These are phyloP conservation scores for Lapara coniferarum DNA, from an alignment of 2,888 invertebrate genomes.

Conservation along the genomic window DNA sequence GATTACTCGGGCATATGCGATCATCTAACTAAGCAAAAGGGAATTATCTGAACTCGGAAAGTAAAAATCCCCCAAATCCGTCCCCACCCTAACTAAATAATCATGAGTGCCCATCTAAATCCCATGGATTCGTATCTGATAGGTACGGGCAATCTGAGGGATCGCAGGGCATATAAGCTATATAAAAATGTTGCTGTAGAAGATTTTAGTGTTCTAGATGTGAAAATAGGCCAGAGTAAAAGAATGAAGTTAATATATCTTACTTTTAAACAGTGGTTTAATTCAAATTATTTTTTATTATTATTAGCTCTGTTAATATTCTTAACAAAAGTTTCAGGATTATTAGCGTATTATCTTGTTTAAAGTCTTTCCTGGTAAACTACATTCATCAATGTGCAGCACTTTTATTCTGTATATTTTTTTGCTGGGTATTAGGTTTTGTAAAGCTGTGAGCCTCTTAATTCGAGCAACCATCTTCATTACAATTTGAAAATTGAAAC, in stretches of 20 bases:
- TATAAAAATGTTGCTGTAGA: neutral
- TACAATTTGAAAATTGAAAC: too few species aligned
- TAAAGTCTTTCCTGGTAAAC: too few species aligned
- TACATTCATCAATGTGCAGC: too few species aligned
- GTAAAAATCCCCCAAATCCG: conserved; percentile 25
- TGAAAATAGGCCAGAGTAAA: neutral
- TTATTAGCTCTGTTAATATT: too few species aligned
- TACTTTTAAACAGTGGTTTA: neutral
- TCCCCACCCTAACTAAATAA: conserved; percentile 40
- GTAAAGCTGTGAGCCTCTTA: too few species aligned
- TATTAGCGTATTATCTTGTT: too few species aligned
- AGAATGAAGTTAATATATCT: neutral
- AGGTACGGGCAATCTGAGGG: neutral
- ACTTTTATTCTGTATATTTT: too few species aligned
- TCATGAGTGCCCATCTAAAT: conserved; percentile 40
- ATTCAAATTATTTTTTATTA: too few species aligned
- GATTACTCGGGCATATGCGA: neutral
- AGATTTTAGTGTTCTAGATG: neutral
- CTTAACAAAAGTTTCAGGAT: too few species aligned
- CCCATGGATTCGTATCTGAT: conserved; percentile 25
- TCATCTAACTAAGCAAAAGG: conserved; percentile 14
- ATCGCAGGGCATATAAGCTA: neutral
- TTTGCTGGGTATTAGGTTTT: too few species aligned
- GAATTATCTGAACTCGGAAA: conserved; percentile 20
- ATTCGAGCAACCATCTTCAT: too few species aligned